Evolutionary conservation across 2,797 vertebrate species (phyloP).

Genomic region (Syndactyla subalaris): DNA sequence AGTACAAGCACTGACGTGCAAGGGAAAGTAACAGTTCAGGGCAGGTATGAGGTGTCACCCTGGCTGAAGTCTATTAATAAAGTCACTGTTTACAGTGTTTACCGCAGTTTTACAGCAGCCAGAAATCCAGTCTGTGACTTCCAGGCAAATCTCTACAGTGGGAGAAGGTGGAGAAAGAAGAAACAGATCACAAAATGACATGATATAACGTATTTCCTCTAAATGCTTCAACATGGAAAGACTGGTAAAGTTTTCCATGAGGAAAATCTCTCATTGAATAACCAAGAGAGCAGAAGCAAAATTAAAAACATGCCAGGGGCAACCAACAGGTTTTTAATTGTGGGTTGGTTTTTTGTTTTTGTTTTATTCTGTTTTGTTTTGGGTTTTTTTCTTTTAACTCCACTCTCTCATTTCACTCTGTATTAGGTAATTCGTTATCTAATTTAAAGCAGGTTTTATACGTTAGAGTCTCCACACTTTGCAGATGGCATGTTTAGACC

Average conservation of each 20-base stretch:
- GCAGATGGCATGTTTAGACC: slow-evolving; percentile 6
- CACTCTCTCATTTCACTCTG: background rate
- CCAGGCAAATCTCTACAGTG: background rate
- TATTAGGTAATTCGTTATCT: slow-evolving; percentile 29
- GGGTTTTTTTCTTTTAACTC: background rate
- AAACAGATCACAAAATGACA: background rate
- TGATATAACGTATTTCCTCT: background rate
- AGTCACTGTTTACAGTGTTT: background rate
- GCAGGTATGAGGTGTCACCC: background rate
- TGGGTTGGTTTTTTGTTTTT: background rate
- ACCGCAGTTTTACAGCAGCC: background rate
- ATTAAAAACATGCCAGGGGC: background rate
- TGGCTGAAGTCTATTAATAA: background rate
- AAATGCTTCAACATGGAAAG: background rate
- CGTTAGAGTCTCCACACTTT: background rate
- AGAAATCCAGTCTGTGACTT: background rate
- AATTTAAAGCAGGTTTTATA: background rate
- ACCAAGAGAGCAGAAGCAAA: background rate
- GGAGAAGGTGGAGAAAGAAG: background rate
- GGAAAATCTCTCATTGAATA: background rate
- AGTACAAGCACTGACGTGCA: background rate
- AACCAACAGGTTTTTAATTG: slow-evolving; percentile 5
- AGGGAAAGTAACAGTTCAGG: background rate
- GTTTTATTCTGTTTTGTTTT: background rate
- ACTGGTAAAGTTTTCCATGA: background rate